Percentiles rank a stretch among this genome's conserved stretches.
Evolutionary conservation across 2,797 vertebrate species (phyloP).

Genomic region (Xiphorhynchus erythropygius): DNA sequence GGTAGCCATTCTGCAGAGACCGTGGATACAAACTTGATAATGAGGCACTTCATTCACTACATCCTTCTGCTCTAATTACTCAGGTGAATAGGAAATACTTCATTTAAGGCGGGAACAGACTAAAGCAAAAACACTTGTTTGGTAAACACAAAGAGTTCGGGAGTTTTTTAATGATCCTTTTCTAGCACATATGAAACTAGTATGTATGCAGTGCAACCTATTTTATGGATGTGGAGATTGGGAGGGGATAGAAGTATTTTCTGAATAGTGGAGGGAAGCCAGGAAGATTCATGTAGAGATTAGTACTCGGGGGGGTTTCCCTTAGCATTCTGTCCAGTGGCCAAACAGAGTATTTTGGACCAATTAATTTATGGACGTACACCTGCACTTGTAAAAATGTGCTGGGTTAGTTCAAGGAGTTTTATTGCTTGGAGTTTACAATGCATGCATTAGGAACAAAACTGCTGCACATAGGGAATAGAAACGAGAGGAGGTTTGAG

Average conservation of each 20-base stretch:
- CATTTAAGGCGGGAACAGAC: constrained; percentile 75
- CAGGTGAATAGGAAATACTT: constrained; percentile 90
- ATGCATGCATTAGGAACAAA: background rate
- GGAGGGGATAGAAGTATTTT: background rate
- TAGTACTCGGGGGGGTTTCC: background rate
- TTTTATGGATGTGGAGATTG: constrained; percentile 8
- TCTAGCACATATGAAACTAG: constrained; percentile 56
- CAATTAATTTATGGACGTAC: background rate
- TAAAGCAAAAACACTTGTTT: constrained; percentile 80
- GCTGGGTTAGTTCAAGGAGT: background rate
- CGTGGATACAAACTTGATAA: constrained; percentile 81
- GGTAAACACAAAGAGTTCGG: constrained; percentile 75
- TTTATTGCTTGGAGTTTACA: background rate
- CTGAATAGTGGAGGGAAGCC: background rate
- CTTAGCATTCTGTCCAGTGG: background rate
- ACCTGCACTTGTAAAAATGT: constrained; percentile 3
- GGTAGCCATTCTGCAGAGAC: constrained; percentile 71
- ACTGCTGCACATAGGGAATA: background rate
- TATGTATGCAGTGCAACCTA: constrained; percentile 7
- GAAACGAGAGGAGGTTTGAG: constrained; percentile 16
- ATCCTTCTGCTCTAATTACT: constrained; percentile 99
- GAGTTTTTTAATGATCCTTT: constrained; percentile 55
- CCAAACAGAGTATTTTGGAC: background rate
- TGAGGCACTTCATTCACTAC: constrained; percentile 86
- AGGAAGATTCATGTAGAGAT: background rate